Conservation (phyloP, 2,113 vertebrate species). For the Myocastor coypus region DNA sequence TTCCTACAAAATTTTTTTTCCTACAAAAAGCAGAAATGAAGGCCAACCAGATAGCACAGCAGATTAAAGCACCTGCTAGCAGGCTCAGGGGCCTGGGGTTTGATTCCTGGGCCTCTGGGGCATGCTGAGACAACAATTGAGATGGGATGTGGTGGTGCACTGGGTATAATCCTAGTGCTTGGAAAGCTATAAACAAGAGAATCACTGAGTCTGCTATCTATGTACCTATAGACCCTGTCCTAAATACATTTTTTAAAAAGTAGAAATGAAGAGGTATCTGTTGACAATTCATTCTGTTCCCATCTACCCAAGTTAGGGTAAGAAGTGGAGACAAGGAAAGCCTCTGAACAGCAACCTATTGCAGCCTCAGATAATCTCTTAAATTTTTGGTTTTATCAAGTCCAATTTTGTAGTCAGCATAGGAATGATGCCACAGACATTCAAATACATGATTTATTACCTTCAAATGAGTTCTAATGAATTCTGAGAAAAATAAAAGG, state of each 20-base stretch:
- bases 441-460: not conserved
- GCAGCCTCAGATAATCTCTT: not conserved
- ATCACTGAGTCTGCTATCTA: too few relatives aligned
- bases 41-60: too few relatives aligned
- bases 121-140: too few relatives aligned
- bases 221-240: too few relatives aligned
- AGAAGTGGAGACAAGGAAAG: not conserved
- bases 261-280: not conserved
- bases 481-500: slow-evolving; percentile 26
- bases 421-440: not conserved
- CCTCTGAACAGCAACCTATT: not conserved
- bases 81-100: too few relatives aligned
- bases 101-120: too few relatives aligned
- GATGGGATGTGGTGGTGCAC: too few relatives aligned
- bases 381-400: not conserved
- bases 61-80: too few relatives aligned
- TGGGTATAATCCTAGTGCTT: too few relatives aligned
- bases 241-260: not conserved
- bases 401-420: not conserved
- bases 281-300: not conserved
- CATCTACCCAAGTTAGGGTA: not conserved
- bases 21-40: not conserved
- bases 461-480: not conserved
- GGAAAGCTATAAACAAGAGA: too few relatives aligned
- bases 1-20: not conserved